A percentile compares a stretch with the other conserved stretches of the same genome.
Evolutionary conservation across 1,140 invertebrate species (phyloP).

Genomic region (Agrypnia vestita): DNA sequence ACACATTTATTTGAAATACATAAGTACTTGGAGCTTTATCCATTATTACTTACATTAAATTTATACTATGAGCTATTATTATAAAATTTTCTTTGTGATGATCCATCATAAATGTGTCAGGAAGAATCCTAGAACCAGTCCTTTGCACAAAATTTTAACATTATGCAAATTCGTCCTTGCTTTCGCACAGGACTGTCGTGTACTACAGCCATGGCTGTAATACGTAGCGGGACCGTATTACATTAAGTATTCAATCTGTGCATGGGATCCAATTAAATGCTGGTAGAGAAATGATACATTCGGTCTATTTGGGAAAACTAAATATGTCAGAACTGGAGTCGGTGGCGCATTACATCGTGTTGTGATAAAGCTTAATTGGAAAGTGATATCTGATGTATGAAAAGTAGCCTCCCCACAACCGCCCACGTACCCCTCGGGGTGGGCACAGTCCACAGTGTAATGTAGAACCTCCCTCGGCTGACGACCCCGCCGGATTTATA

Average conservation of each 20-base stretch:
- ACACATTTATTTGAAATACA: too few relatives aligned
- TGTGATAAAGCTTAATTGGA: conserved; percentile 34
- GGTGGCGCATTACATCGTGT: not conserved
- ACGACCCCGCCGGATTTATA: not conserved
- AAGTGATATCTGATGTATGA: conserved; percentile 30
- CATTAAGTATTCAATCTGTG: conserved; percentile 23
- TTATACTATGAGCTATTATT: too few relatives aligned
- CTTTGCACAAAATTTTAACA: not conserved
- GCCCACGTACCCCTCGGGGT: not conserved
- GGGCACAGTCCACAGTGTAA: not conserved
- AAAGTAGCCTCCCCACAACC: not conserved
- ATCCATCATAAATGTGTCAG: not conserved
- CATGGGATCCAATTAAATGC: conserved; percentile 14
- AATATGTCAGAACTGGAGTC: not conserved
- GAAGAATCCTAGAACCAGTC: not conserved
- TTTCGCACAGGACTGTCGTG: not conserved
- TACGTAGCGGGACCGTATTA: not conserved
- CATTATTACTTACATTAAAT: too few relatives aligned
- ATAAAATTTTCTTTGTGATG: not conserved
- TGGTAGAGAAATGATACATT: conserved; percentile 12
- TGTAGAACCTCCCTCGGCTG: not conserved
- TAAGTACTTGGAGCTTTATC: too few relatives aligned
- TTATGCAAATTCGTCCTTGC: conserved; percentile 11
- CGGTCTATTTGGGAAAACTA: conserved; percentile 12
- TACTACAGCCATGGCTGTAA: not conserved